phyloP scores from a whole-genome alignment of 2,113 vertebrate species.

The Apteryx owenii region DNA sequence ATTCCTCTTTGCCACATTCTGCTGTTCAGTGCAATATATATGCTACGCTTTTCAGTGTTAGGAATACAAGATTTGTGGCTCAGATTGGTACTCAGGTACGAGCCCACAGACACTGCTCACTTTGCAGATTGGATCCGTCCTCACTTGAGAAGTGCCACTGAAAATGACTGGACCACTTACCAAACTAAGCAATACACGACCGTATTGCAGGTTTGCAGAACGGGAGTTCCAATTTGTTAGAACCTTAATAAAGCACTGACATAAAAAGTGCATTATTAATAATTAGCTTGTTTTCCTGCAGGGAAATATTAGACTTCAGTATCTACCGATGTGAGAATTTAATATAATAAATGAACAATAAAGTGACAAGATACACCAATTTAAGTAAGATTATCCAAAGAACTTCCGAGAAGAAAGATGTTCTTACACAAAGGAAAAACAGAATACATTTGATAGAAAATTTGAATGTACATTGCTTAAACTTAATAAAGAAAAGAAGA shows the following conservation, averaged over 20 bases:
- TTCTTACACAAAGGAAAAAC: slow-evolving; percentile 27
- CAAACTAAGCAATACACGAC: background rate
- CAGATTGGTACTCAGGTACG: rapidly evolving
- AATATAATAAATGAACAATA: background rate
- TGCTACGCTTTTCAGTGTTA: rapidly evolving
- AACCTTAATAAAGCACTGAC: background rate
- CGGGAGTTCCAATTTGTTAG: background rate
- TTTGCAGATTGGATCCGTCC: background rate
- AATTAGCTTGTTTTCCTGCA: background rate
- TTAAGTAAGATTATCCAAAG: slow-evolving; percentile 10
- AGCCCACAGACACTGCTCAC: background rate
- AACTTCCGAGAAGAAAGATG: slow-evolving; percentile 10
- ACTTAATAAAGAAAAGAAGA: slow-evolving; percentile 26
- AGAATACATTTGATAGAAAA: slow-evolving; percentile 9
- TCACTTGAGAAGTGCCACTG: background rate
- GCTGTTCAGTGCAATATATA: background rate
- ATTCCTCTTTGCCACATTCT: background rate
- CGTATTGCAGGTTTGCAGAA: background rate
- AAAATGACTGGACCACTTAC: background rate
- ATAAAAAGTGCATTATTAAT: background rate
- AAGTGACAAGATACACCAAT: slow-evolving; percentile 10
- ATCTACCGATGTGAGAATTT: background rate
- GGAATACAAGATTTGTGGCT: background rate
- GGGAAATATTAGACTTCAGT: background rate
- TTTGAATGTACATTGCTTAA: background rate